Base-by-base conservation (phyloP, 2,797 vertebrate genomes). In the Argentina silus region DNA sequence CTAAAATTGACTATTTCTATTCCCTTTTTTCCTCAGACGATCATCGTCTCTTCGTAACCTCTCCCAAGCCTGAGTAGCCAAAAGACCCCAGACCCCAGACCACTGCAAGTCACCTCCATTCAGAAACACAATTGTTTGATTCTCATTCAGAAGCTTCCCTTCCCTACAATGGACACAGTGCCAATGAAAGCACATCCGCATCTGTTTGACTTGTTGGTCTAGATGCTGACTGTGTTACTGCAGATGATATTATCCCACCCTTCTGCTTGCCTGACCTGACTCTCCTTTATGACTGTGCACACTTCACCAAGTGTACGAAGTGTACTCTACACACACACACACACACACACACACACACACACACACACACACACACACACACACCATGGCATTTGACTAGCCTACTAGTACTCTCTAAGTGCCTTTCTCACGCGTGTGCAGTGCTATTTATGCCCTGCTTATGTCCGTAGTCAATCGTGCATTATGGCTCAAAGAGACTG, bases 11-110 rank as follows among this genome's bases (percentile, higher is more conserved):
- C 47, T 12, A 6, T 10, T 62, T 68, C 9, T 51, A 2, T 71
- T 19, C 0, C 10, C 57, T 73, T 73, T 60, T 43, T 50, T 43
- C 3, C 21, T 71, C 9, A 43, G 70, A 67, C 61, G 76, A 27
- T 42, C 57, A 7, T 47, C 36, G 19, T 27, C 43, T 14, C 15
- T 45, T 47, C 27, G 9, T 6, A 44, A 15, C 23, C 27, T 43
- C 15, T 50, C n/a, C 11, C 1, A 68, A 78, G 69, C 4, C 36
- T 27, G 44, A 50, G 21, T 27, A 62, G 60, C 7, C 6, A 62
- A 23, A 7, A 21, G 44, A 7, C 45, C 6, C 7, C 19, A 8
- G 48, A 17, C 1, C 3, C 11, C 57, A 76, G 10, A 27, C 21
- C 10, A 59, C 23, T 59, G 56, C 17, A 19, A 9, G 9, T 59